Percentiles rank a stretch among this genome's conserved stretches.
Conservation (phyloP, 2,797 vertebrate species). For the Enteromius radiatus region DNA sequence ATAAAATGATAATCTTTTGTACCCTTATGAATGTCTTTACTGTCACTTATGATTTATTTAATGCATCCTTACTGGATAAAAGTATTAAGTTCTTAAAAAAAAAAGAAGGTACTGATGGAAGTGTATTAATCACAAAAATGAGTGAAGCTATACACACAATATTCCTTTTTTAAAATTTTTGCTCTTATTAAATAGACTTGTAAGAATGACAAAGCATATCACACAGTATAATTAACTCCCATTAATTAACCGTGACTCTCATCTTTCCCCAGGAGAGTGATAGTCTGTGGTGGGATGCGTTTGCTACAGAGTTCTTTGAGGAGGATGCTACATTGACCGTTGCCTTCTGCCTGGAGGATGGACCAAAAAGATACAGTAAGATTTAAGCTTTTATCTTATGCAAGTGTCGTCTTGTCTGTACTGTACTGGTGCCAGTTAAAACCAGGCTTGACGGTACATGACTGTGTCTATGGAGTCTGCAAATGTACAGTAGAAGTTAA, state of each 20-base stretch:
- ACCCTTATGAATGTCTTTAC: neutral
- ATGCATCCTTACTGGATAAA: neutral
- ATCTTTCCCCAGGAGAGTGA: constrained; percentile 89
- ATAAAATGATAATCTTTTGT: neutral
- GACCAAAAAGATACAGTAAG: constrained; percentile 99
- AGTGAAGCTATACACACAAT: neutral
- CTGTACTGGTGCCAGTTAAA: constrained; percentile 1
- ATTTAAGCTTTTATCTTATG: constrained; percentile 24
- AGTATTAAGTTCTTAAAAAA: neutral
- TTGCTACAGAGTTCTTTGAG: constrained; percentile 98
- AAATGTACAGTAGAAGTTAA: neutral
- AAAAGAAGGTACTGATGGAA: neutral
- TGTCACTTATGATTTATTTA: neutral
- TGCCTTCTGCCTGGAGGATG: constrained; percentile 99
- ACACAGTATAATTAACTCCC: constrained; percentile 51
- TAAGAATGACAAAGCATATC: constrained; percentile 39
- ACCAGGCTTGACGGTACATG: neutral
- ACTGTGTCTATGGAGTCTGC: neutral
- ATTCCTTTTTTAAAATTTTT: fast-evolving
- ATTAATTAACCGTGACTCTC: constrained; percentile 48
- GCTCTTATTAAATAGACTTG: constrained; percentile 5
- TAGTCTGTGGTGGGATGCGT: constrained; percentile 99
- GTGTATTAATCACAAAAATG: neutral
- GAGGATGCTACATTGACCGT: constrained; percentile 97
- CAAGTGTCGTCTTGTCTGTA: neutral